Evolutionary conservation across 2,797 vertebrate genomes (phyloP).

Genomic region (Poecilia gillii): DNA sequence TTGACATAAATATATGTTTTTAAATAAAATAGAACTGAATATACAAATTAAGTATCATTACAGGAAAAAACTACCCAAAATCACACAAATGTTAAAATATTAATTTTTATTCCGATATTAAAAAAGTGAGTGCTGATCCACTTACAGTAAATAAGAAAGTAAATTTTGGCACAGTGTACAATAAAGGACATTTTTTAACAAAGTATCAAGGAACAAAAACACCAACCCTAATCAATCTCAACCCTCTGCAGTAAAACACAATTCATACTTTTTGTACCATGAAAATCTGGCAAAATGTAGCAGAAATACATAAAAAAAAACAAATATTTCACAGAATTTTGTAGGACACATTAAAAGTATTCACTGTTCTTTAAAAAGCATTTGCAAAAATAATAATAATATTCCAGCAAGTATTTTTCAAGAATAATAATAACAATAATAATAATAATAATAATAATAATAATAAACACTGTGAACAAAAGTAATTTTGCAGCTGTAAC

Average conservation of each 20-base stretch:
- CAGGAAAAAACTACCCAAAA: conserved; percentile 42
- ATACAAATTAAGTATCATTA: conserved; percentile 66
- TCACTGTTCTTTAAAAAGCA: conserved; percentile 57
- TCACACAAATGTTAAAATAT: conserved; percentile 48
- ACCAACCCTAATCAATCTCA: conserved; percentile 24
- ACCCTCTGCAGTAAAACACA: conserved; percentile 26
- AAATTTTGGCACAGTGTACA: conserved; percentile 75
- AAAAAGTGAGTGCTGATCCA: conserved; percentile 47
- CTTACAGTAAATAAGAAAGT: conserved; percentile 73
- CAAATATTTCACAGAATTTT: conserved; percentile 71
- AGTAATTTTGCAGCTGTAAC: conserved; percentile 20
- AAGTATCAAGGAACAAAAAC: conserved; percentile 66
- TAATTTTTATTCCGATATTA: conserved; percentile 47
- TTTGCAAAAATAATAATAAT: conserved; percentile 41
- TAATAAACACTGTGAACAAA: conserved; percentile 12
- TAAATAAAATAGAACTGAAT: conserved; percentile 60
- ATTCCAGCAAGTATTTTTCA: too few relatives aligned
- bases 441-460: too few relatives aligned
- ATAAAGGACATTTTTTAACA: conserved; percentile 57
- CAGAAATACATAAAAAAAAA: conserved; percentile 22
- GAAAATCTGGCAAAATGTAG: conserved; percentile 31
- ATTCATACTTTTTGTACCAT: conserved; percentile 52
- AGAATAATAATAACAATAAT: too few relatives aligned
- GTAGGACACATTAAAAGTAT: conserved; percentile 58
- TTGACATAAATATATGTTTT: conserved; percentile 48